A percentile compares a stretch with the other conserved stretches of the same genome.
Conservation (phyloP, 2,113 vertebrate species). For the Corythornis vintsioides region DNA sequence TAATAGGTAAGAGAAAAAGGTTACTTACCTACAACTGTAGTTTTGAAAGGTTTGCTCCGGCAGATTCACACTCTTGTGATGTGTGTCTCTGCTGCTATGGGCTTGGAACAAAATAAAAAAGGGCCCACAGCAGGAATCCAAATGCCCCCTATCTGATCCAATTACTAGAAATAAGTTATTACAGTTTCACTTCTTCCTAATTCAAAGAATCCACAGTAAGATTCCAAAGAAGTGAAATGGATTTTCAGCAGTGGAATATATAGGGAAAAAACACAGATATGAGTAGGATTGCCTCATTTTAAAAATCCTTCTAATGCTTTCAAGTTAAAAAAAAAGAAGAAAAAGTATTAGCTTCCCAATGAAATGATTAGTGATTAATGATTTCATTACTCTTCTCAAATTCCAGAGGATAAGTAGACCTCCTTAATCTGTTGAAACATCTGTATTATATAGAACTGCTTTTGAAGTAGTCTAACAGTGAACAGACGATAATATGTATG, state of each 20-base stretch:
- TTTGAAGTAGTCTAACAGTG: neutral
- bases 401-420: neutral
- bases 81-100: conserved; percentile 65
- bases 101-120: conserved; percentile 6
- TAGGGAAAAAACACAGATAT: neutral
- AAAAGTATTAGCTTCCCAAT: neutral
- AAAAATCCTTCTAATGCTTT: neutral
- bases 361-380: neutral
- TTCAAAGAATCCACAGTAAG: conserved; percentile 31
- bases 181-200: conserved; percentile 19
- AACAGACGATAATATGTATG: neutral
- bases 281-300: neutral
- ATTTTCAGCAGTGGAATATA: neutral
- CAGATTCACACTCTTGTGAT: conserved; percentile 68
- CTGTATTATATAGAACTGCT: neutral
- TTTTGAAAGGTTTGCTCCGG: conserved; percentile 63
- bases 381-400: neutral
- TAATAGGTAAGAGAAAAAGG: conserved; percentile 49
- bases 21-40: conserved; percentile 65
- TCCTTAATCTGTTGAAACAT: neutral
- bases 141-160: conserved; percentile 52
- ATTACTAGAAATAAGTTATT: conserved; percentile 32
- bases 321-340: neutral
- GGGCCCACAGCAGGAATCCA: conserved; percentile 41
- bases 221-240: conserved; percentile 24